A percentile compares a stretch with the other conserved stretches of the same genome.
Conservation (phyloP, 2,113 vertebrate species). For the Daphoenositta chrysoptera region DNA sequence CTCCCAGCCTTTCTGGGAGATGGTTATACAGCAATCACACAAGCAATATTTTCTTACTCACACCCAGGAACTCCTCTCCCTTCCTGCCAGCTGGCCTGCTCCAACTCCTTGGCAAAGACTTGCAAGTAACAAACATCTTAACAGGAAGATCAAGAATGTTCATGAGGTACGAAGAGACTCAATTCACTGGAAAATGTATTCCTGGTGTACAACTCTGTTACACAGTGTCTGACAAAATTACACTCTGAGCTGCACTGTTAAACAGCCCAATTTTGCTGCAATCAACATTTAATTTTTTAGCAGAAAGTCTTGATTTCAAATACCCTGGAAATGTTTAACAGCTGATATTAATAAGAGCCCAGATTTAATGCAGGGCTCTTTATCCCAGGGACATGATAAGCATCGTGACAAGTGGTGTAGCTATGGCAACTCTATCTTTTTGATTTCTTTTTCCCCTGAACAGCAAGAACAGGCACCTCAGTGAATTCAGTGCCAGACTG, state of each 20-base stretch:
- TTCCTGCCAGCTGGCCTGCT: background rate
- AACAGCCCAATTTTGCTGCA: background rate
- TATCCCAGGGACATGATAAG: background rate
- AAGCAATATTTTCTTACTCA: background rate
- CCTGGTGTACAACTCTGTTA: background rate
- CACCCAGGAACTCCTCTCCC: background rate
- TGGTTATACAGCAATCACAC: background rate
- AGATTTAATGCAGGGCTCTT: background rate
- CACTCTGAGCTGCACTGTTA: background rate
- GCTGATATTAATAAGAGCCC: background rate
- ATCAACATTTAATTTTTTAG: background rate
- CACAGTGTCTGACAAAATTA: background rate
- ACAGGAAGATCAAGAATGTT: background rate
- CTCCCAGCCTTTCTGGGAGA: background rate
- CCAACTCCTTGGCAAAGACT: background rate
- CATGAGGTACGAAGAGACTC: background rate
- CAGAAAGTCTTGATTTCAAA: slow-evolving; percentile 27
- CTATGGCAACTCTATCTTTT: slow-evolving; percentile 32
- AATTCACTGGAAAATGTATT: background rate
- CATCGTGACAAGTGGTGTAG: slow-evolving; percentile 22
- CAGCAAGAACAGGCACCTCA: background rate
- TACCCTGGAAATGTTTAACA: slow-evolving; percentile 3
- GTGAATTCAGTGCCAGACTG: background rate
- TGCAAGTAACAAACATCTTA: background rate
- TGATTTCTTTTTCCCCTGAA: background rate